A percentile compares a stretch with the other conserved stretches of the same genome.
phyloP scores from a whole-genome alignment of 1,140 invertebrate species.

The Reticulitermes speratus region DNA sequence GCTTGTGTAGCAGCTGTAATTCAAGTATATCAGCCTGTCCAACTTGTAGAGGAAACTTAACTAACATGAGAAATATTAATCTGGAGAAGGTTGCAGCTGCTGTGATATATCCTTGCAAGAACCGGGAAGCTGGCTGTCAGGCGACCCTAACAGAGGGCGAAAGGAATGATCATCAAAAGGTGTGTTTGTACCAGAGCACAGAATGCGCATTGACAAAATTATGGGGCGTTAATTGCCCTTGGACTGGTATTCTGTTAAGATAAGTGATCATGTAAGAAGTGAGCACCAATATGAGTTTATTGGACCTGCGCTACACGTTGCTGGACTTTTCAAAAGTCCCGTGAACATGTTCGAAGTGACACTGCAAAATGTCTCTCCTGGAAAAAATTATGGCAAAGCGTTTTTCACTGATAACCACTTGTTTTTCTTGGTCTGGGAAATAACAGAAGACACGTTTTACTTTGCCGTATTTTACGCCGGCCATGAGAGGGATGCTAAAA shows the following conservation, averaged over 20 bases:
- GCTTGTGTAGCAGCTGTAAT: slow-evolving; percentile 30
- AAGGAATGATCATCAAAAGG: neutral
- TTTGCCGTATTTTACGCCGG: too few species aligned
- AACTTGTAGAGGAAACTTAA: slow-evolving; percentile 47
- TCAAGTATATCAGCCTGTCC: slow-evolving; percentile 29
- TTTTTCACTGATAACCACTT: too few species aligned
- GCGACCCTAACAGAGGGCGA: neutral
- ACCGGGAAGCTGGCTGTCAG: slow-evolving; percentile 31
- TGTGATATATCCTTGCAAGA: slow-evolving; percentile 35
- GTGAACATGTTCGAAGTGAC: too few species aligned
- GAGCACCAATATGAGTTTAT: too few species aligned
- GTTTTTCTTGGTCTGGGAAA: too few species aligned
- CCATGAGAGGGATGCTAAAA: too few species aligned
- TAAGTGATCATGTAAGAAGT: too few species aligned
- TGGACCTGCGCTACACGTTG: too few species aligned
- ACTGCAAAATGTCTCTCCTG: too few species aligned
- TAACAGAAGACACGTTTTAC: too few species aligned
- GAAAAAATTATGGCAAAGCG: too few species aligned
- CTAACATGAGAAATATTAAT: slow-evolving; percentile 61
- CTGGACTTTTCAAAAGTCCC: too few species aligned
- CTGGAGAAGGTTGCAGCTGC: slow-evolving; percentile 56
- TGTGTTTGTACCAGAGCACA: neutral
- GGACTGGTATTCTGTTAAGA: neutral
- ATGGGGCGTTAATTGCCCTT: neutral
- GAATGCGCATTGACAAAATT: neutral